Evolutionary conservation across 2,888 invertebrate species (phyloP).

Genomic region (Drosophila limbata): DNA sequence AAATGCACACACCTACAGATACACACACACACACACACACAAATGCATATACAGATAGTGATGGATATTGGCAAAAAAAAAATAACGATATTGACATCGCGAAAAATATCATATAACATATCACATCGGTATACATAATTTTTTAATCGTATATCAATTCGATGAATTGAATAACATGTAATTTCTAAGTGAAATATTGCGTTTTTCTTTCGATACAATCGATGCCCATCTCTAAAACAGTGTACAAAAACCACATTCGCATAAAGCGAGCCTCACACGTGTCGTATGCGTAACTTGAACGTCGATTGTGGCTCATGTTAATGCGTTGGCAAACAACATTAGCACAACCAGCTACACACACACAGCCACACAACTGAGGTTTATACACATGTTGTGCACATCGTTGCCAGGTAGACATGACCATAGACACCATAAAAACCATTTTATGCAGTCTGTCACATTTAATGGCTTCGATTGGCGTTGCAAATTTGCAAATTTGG

Average conservation of each 20-base stretch:
- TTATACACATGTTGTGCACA: slow-evolving; percentile 26
- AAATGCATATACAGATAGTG: slow-evolving; percentile 2
- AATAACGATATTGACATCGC: neutral
- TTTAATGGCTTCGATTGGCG: slow-evolving; percentile 69
- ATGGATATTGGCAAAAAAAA: neutral
- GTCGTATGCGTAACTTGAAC: slow-evolving; percentile 72
- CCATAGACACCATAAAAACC: slow-evolving; percentile 58
- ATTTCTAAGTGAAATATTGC: neutral
- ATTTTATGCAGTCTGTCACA: slow-evolving; percentile 60
- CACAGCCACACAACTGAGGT: slow-evolving; percentile 20
- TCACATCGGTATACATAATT: neutral
- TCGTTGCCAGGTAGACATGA: slow-evolving; percentile 46
- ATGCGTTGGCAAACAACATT: slow-evolving; percentile 79
- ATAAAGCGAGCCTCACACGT: slow-evolving; percentile 51
- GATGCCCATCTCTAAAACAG: neutral
- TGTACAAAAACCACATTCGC: slow-evolving; percentile 9
- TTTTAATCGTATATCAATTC: neutral
- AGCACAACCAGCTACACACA: slow-evolving; percentile 39
- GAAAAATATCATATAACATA: neutral
- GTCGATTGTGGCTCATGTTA: slow-evolving; percentile 59
- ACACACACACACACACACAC: slow-evolving; percentile 9
- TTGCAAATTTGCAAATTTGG: slow-evolving; percentile 73
- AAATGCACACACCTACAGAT: slow-evolving; percentile 33
- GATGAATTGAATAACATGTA: neutral
- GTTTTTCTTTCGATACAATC: neutral